A percentile compares a stretch with the other conserved stretches of the same genome.
phyloP scores from a whole-genome alignment of 2,797 vertebrate genomes.

The Natrix natrix region DNA sequence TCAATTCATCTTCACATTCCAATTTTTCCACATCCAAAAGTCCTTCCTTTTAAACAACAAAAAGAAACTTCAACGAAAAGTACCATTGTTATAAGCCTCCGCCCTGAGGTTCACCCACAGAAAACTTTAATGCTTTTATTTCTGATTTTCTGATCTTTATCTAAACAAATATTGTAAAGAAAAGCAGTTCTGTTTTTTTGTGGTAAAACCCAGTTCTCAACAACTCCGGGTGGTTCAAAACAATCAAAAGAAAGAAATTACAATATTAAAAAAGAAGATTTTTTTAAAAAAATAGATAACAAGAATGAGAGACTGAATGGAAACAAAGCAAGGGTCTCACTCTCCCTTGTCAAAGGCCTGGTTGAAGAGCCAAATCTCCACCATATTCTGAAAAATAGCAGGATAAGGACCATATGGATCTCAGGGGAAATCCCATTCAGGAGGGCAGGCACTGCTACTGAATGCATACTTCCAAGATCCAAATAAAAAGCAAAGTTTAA shows the following conservation, averaged over 20 bases:
- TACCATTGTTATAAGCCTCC: neutral
- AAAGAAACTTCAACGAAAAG: neutral
- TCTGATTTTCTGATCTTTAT: slow-evolving; percentile 5
- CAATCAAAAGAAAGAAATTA: neutral
- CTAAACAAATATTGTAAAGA: slow-evolving; percentile 1
- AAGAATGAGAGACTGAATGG: neutral
- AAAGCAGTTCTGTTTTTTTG: neutral
- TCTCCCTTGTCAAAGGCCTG: neutral
- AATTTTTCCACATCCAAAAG: slow-evolving; percentile 93
- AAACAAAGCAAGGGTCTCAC: neutral
- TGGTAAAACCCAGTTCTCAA: neutral
- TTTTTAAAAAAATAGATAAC: neutral
- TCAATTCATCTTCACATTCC: slow-evolving; percentile 94
- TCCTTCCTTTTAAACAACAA: slow-evolving; percentile 83
- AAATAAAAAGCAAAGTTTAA: neutral
- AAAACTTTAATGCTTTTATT: neutral
- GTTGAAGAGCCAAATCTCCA: neutral
- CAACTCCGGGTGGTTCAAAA: neutral
- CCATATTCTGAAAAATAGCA: neutral
- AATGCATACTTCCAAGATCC: neutral
- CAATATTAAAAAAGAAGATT: neutral
- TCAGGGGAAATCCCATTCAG: neutral
- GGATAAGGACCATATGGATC: neutral
- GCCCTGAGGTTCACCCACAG: neutral
- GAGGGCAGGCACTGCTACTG: neutral